phyloP scores from a whole-genome alignment of 2,797 vertebrate species.

The Phoebastria nigripes region DNA sequence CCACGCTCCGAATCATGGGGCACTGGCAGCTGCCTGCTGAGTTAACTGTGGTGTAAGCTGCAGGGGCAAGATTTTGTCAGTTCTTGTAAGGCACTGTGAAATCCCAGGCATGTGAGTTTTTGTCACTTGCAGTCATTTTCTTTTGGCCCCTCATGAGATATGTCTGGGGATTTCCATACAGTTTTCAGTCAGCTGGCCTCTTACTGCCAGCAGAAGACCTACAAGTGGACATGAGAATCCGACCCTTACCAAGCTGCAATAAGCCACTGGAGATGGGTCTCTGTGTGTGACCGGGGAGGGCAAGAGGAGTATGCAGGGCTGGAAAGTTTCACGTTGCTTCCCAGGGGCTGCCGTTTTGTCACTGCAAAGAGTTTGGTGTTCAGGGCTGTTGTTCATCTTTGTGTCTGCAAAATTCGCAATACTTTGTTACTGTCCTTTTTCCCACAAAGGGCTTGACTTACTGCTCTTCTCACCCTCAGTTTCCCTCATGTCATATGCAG shows the following conservation, averaged over 20 bases:
- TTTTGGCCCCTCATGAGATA: background rate
- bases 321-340: background rate
- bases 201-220: background rate
- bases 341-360: background rate
- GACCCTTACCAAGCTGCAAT: rapidly evolving
- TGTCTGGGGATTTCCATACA: background rate
- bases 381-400: background rate
- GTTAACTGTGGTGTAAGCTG: background rate
- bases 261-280: background rate
- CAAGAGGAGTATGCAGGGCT: background rate
- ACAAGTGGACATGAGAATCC: rapidly evolving
- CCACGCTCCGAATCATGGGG: rapidly evolving
- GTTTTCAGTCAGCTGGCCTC: background rate
- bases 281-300: rapidly evolving
- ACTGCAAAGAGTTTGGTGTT: background rate
- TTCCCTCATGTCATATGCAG: background rate
- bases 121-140: background rate
- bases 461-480: background rate
- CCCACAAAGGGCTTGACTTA: background rate
- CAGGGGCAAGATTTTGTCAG: background rate
- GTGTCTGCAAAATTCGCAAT: background rate
- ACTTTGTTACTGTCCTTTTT: background rate
- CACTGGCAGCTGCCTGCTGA: background rate
- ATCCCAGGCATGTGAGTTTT: background rate
- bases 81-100: background rate